Conservation (phyloP, 2,888 invertebrate species). For the Suillia variegata region DNA sequence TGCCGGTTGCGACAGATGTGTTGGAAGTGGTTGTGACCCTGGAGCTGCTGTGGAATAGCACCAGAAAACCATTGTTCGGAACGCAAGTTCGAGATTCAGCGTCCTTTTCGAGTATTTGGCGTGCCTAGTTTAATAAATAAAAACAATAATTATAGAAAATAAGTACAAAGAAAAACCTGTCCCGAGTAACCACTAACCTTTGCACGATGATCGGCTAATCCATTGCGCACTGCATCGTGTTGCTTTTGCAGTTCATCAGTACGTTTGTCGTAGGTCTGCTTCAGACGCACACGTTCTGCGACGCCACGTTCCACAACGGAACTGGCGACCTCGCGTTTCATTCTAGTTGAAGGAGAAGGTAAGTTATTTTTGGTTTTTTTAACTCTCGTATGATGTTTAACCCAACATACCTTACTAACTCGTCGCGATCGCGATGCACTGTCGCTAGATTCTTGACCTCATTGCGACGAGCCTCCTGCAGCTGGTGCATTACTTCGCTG, state of each 20-base stretch:
- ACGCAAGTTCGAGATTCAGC: constrained; percentile 56
- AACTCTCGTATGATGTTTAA: constrained; percentile 13
- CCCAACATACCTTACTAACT: constrained; percentile 76
- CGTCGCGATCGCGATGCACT: constrained; percentile 88
- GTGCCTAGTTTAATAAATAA: constrained; percentile 45
- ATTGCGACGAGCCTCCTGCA: constrained; percentile 82
- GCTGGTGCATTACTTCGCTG: constrained; percentile 76
- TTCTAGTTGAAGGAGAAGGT: constrained; percentile 38
- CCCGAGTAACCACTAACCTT: constrained; percentile 64
- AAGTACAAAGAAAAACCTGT: background rate
- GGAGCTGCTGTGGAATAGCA: constrained; percentile 48
- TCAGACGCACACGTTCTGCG: constrained; percentile 82
- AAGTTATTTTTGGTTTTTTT: too few relatives aligned
- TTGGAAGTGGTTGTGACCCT: too few relatives aligned
- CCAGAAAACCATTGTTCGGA: constrained; percentile 56
- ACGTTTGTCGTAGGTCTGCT: constrained; percentile 76
- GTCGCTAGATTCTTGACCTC: constrained; percentile 88
- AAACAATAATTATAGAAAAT: background rate
- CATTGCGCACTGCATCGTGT: constrained; percentile 77
- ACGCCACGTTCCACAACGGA: constrained; percentile 85
- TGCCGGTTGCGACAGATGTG: constrained; percentile 31
- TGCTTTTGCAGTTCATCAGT: constrained; percentile 76
- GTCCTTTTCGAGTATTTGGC: constrained; percentile 59
- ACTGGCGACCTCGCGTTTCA: constrained; percentile 61
- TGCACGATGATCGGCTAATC: constrained; percentile 70